Base-by-base conservation (phyloP, 1,140 invertebrate genomes). In the Macrobrachium nipponense region DNA sequence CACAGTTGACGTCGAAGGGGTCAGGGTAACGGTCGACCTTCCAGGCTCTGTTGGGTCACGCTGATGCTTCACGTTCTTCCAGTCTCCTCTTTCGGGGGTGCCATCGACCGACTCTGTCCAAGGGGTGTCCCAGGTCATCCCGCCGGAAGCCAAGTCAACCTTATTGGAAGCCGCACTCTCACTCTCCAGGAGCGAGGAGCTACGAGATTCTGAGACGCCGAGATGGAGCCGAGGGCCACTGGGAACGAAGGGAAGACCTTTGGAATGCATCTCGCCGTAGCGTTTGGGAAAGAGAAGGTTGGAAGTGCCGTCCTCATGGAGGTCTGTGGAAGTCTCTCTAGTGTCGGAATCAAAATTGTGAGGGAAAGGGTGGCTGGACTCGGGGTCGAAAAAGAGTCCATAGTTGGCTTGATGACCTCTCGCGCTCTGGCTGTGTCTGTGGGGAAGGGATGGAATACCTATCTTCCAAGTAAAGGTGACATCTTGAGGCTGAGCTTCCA, bases 381-480 rank as follows among this genome's bases (percentile, higher is more conserved):
- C 20, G 14, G 20, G 15, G 14, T 23, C 68, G 14, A 12, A 36
- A 17, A 36, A 72, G 14, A 12, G 2, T 18, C 14, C 36, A 36
- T 72, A 36, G 20, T 72, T 23, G 5, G 14, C 68, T 12, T 2
- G 14, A 12, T 12, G n/a, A 14, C 15, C 14, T 12, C 20, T 72
- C 7, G n/a, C 20, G 14, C 20, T 12, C 2, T 75, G 15, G 43
- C 73, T 36, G 44, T 14, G 59, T 27, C n/a, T 59, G 59, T 10
- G 58, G 59, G 14, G 36, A 23, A 17, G 60, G 77, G 60, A 44
- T 15, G 77, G 59, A 14, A 15, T 43, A 18, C 18, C 59, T 1
- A 78, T 44, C 51, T 59, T 78, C 75, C 75, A 78, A 5, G 43
- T 59, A n/a, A 78, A 78, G 75, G 36, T 78, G 58, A 78, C 17